phyloP scores from a whole-genome alignment of 2,888 invertebrate species.

The Hypsopygia costalis region DNA sequence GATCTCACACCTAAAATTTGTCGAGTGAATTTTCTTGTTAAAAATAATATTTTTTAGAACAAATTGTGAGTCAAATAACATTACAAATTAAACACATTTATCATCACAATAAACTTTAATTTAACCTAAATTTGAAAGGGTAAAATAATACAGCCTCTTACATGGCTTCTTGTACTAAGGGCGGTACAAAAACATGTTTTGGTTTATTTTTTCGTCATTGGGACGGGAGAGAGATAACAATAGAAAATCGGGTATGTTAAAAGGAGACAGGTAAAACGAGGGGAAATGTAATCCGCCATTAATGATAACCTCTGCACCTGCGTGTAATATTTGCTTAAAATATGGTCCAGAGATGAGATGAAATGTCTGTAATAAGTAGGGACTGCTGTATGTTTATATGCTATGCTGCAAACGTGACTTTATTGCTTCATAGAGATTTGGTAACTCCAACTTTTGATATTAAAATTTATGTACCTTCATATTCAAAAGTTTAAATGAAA shows the following conservation, averaged over 20 bases:
- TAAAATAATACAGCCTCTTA: conserved; percentile 17
- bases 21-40: too few relatives aligned
- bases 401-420: neutral
- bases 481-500: too few relatives aligned
- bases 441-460: neutral
- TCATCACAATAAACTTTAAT: too few relatives aligned
- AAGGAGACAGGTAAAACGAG: conserved; percentile 30
- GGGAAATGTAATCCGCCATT: conserved; percentile 59
- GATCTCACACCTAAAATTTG: too few relatives aligned
- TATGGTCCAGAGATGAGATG: conserved; percentile 45
- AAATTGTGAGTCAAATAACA: too few relatives aligned
- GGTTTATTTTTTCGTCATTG: conserved; percentile 25
- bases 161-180: conserved; percentile 37
- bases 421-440: neutral
- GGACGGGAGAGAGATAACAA: conserved; percentile 28
- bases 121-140: neutral
- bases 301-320: conserved; percentile 70
- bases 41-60: too few relatives aligned
- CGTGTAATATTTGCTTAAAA: conserved; percentile 50
- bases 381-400: conserved; percentile 5
- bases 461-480: too few relatives aligned
- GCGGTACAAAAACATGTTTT: conserved; percentile 20
- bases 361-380: conserved; percentile 34
- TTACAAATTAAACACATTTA: too few relatives aligned
- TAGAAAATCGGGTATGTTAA: conserved; percentile 11